Base-by-base conservation (phyloP, 2,113 vertebrate genomes). In the Pavo muticus region DNA sequence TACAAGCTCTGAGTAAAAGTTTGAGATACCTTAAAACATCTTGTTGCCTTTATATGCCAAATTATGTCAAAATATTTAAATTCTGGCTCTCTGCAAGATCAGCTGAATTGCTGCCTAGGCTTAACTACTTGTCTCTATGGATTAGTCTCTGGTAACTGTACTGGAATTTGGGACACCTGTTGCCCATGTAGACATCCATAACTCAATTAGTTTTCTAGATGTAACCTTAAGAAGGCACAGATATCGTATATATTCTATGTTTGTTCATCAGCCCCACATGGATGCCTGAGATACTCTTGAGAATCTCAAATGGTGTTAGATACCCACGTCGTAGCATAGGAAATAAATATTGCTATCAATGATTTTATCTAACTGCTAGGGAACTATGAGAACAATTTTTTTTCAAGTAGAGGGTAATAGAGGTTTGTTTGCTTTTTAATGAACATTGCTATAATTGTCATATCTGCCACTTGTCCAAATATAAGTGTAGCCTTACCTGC, bases 401-500 rank as follows among this genome's bases (percentile, higher is more conserved):
- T 79, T 71, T 27, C 11, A 67, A 19, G 4, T 71, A 30, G 17
- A 71, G 6, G 40, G 69, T n/a, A 84, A 23, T 8, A 63, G 20
- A 57, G 17, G 17, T 57, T 57, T 57, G 10, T 57, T 57, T 57
- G 30, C 8, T 57, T 20, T 57, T 57, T 57, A 57, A 56, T 32
- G 54, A n/a, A n/a, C 56, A 35, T 20, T 69, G 15, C 9, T 65
- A 5, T 50, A 56, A 32, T 32, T 56, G 29, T 11, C 10, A 11
- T 57, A 39, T 29, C 9, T 10, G 35, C 9, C 18, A 45, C 0
- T 6, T 10, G 83, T 82, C 40, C 64, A 81, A 85, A 76, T 48
- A 3, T 2, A 83, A 56, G 2, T 12, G 16, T 32, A 71, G 32
- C 17, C 56, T 97, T 97, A 99, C 99, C 99, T 93, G 99, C 98